phyloP scores from a whole-genome alignment of 2,888 invertebrate genomes.

The Drosophila barbarae region DNA sequence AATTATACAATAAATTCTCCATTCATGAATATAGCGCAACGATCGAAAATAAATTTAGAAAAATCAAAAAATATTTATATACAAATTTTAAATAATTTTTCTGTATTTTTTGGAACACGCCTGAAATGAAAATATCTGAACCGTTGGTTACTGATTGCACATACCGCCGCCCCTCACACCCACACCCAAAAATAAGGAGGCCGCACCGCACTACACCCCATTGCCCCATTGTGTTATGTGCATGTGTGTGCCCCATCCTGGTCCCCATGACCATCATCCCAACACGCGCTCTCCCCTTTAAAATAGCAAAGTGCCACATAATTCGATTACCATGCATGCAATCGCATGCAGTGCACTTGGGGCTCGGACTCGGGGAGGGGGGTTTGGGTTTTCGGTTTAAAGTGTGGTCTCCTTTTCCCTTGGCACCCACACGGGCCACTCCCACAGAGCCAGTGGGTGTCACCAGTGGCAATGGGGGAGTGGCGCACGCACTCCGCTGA shows the following conservation, averaged over 20 bases:
- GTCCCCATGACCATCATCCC: background rate
- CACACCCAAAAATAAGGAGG: background rate
- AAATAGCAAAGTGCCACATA: constrained; percentile 61
- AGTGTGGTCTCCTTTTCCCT: constrained; percentile 25
- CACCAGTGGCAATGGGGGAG: constrained; percentile 13
- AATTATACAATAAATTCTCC: too few relatives aligned
- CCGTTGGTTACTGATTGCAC: background rate
- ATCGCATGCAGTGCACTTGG: constrained; percentile 53
- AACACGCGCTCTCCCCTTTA: constrained; percentile 2
- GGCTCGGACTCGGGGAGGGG: constrained; percentile 19
- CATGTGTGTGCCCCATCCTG: background rate
- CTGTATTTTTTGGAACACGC: background rate
- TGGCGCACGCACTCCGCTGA: constrained; percentile 13
- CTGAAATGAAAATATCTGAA: background rate
- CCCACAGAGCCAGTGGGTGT: background rate
- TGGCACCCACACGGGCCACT: background rate
- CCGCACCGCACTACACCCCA: background rate
- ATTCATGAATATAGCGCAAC: too few relatives aligned
- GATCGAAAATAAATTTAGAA: background rate
- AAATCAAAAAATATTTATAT: background rate
- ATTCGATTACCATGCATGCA: constrained; percentile 64
- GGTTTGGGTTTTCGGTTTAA: constrained; percentile 5
- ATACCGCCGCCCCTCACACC: background rate
- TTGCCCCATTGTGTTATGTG: constrained; percentile 2
- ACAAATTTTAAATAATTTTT: background rate